These are phyloP conservation scores for Cephus sareptanus DNA, from an alignment of 2,888 invertebrate species.

Conservation along the genomic window DNA sequence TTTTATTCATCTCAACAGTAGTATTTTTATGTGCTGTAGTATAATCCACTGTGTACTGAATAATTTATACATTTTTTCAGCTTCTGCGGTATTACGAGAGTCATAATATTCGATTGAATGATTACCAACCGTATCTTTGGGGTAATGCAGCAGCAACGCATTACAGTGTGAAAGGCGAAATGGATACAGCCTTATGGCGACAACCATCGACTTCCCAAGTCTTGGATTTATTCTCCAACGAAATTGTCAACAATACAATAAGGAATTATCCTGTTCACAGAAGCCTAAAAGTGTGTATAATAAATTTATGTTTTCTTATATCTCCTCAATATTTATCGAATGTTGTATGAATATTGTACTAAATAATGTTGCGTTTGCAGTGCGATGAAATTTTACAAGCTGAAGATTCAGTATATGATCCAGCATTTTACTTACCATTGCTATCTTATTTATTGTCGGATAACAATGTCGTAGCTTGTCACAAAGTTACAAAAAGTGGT, in stretches of 20 bases:
- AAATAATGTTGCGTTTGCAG: constrained; percentile 28
- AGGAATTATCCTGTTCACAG: constrained; percentile 77
- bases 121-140: constrained; percentile 86
- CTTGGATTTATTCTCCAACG: constrained; percentile 76
- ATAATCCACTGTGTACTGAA: constrained; percentile 1
- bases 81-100: constrained; percentile 78
- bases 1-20: not conserved
- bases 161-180: constrained; percentile 75
- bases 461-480: constrained; percentile 79
- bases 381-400: constrained; percentile 32
- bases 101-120: constrained; percentile 73
- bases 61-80: constrained; percentile 60
- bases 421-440: constrained; percentile 83
- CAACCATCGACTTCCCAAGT: constrained; percentile 81
- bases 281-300: constrained; percentile 65
- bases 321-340: not conserved
- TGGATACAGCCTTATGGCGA: constrained; percentile 73
- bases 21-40: not conserved
- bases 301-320: not conserved
- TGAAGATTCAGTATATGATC: constrained; percentile 77
- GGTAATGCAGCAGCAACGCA: constrained; percentile 83
- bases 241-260: constrained; percentile 76
- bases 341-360: not conserved
- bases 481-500: constrained; percentile 77
- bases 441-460: constrained; percentile 80